Conservation (phyloP, 2,797 vertebrate species). For the Enoplosus armatus region DNA sequence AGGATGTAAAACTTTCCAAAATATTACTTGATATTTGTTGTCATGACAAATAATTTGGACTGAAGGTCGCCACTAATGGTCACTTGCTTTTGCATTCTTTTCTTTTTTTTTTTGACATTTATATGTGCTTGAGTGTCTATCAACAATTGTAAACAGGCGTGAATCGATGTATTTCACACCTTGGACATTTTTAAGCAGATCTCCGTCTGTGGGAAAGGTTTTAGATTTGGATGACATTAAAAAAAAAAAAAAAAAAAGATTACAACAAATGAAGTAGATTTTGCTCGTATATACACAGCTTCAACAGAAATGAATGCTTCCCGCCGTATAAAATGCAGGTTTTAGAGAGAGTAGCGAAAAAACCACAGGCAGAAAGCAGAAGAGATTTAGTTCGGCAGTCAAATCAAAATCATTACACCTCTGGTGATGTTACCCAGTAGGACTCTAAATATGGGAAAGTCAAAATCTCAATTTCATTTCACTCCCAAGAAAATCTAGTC, state of each 20-base stretch:
- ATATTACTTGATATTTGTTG: not conserved
- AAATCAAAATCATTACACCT: not conserved
- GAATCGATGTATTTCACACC: not conserved
- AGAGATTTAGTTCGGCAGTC: not conserved
- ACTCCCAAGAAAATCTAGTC: conserved; percentile 32
- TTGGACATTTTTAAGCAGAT: not conserved
- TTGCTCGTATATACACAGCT: not conserved
- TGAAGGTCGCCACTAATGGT: not conserved
- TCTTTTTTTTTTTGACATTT: conserved; percentile 5
- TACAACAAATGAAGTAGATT: not conserved
- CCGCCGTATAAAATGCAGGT: not conserved
- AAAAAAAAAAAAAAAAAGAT: not conserved
- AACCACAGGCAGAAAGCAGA: not conserved
- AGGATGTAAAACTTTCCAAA: not conserved
- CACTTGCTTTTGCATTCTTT: too few species aligned
- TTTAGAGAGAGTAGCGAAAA: not conserved
- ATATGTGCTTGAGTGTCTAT: too few species aligned
- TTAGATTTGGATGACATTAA: not conserved
- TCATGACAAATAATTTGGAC: not conserved
- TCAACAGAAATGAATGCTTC: not conserved
- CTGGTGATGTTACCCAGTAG: conserved; percentile 9
- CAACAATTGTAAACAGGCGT: not conserved
- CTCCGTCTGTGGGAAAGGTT: not conserved
- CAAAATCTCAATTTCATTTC: conserved; percentile 26
- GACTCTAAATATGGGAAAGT: not conserved